phyloP scores from a whole-genome alignment of 2,888 invertebrate species.

The Agrotis puta region DNA sequence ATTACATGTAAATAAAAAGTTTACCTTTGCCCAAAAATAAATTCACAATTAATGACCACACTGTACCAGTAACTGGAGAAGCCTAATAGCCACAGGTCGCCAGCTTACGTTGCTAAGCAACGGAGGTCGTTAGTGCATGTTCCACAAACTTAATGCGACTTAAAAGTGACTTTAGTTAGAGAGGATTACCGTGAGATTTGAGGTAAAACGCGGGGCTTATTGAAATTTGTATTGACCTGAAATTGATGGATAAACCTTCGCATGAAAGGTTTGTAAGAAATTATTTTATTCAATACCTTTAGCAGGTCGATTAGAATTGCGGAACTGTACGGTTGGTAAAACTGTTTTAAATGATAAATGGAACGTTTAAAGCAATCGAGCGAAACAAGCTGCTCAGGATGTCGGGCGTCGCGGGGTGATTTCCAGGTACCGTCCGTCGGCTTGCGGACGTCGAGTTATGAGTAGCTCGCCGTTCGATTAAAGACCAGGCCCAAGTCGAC shows the following conservation, averaged over 20 bases:
- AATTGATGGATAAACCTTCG: conserved; percentile 11
- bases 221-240: conserved; percentile 8
- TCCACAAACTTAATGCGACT: conserved; percentile 16
- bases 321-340: too few relatives aligned
- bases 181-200: conserved; percentile 20
- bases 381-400: too few relatives aligned
- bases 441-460: too few relatives aligned
- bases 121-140: conserved; percentile 46
- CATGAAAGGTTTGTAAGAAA: background rate
- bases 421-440: too few relatives aligned
- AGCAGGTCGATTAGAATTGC: background rate
- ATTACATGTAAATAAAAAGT: background rate
- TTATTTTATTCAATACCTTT: background rate
- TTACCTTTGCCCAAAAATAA: conserved; percentile 8
- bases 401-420: too few relatives aligned
- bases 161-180: conserved; percentile 32
- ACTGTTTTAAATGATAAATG: too few relatives aligned
- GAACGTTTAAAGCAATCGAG: too few relatives aligned
- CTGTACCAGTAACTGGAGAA: conserved; percentile 10
- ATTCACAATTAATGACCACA: conserved; percentile 15
- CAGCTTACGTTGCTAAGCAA: conserved; percentile 52
- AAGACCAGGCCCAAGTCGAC: too few relatives aligned
- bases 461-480: too few relatives aligned
- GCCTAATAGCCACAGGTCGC: conserved; percentile 28
- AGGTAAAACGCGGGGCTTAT: conserved; percentile 15